Conservation (phyloP, 2,797 vertebrate species). For the Hypotaenidia philippensis region DNA sequence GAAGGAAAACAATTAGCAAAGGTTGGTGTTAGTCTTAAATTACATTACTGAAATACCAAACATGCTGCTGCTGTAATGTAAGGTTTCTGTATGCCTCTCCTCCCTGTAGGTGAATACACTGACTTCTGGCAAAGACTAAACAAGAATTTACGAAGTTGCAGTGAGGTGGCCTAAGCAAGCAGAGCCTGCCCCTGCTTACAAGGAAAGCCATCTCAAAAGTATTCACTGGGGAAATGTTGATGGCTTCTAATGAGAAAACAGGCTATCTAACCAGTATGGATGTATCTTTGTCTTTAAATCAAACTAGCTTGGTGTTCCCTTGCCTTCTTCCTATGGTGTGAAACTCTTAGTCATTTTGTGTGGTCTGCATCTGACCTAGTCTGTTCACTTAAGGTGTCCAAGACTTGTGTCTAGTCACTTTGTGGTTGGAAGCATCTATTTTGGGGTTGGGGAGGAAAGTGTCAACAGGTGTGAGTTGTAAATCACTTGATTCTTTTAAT, state of each 20-base stretch:
- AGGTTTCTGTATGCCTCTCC: not conserved
- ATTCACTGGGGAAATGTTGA: not conserved
- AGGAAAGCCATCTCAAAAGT: not conserved
- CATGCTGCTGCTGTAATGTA: not conserved
- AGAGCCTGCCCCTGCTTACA: not conserved
- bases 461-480: not conserved
- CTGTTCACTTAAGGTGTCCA: not conserved
- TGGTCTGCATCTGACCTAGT: not conserved
- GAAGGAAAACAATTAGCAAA: not conserved
- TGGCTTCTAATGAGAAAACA: not conserved
- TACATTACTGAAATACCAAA: not conserved
- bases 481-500: not conserved
- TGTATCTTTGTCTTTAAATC: not conserved
- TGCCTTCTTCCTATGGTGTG: not conserved
- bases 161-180: not conserved
- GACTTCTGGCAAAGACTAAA: not conserved
- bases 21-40: constrained; percentile 1
- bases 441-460: not conserved
- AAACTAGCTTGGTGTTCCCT: not conserved
- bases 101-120: not conserved
- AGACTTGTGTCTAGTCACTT: not conserved
- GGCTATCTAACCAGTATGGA: not conserved
- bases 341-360: not conserved
- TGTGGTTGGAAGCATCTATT: not conserved
- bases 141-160: not conserved